Evolutionary conservation across 1,140 invertebrate genomes (phyloP).

Genomic region (Scaptomyza pallida): DNA sequence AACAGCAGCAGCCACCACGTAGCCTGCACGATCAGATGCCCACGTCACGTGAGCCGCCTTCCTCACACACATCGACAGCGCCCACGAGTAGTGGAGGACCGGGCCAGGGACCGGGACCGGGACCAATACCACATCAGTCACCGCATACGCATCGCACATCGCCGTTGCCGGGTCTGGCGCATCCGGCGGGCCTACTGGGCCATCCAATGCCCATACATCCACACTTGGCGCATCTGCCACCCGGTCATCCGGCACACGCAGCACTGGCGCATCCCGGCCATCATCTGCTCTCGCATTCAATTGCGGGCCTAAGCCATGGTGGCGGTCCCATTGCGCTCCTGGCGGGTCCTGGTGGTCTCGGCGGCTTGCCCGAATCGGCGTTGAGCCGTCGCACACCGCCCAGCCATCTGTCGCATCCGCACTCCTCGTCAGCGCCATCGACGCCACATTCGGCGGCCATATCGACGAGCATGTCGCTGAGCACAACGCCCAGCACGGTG

Average conservation of each 20-base stretch:
- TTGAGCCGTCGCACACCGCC: conserved; percentile 77
- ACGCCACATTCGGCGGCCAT: conserved; percentile 70
- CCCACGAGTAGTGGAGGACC: conserved; percentile 36
- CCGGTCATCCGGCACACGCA: conserved; percentile 78
- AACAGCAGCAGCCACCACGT: conserved; percentile 65
- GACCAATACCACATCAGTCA: conserved; percentile 62
- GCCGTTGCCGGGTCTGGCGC: conserved; percentile 68
- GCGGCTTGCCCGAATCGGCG: conserved; percentile 72
- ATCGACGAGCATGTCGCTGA: conserved; percentile 62
- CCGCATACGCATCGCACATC: conserved; percentile 78
- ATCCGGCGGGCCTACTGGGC: conserved; percentile 72
- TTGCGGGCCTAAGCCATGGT: conserved; percentile 73
- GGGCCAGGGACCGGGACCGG: conserved; percentile 29
- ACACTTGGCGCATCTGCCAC: conserved; percentile 78
- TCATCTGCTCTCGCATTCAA: conserved; percentile 75
- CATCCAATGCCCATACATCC: conserved; percentile 81
- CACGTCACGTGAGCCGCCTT: conserved; percentile 56
- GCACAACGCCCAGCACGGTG: conserved; percentile 71
- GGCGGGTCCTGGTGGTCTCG: conserved; percentile 73
- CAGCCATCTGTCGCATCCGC: conserved; percentile 70
- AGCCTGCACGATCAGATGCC: conserved; percentile 72
- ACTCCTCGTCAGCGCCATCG: conserved; percentile 62
- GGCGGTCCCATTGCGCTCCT: conserved; percentile 73
- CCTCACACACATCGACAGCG: conserved; percentile 63
- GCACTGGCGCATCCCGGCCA: conserved; percentile 75